These are phyloP conservation scores for Oscheius sp. DNA, from an alignment of 1,140 invertebrate species.

Conservation along the genomic window DNA sequence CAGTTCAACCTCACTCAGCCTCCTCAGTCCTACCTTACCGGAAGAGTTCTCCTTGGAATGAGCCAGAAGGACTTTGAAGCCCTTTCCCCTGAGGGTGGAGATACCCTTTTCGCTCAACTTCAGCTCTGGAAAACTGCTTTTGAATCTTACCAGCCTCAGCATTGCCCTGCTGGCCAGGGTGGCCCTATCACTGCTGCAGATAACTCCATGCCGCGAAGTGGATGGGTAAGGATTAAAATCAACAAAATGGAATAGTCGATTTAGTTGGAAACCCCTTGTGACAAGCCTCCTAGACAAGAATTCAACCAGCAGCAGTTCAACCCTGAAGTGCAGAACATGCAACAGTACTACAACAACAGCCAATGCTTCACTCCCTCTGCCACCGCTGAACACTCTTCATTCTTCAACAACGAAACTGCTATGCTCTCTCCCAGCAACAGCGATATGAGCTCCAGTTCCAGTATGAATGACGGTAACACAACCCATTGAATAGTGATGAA, in stretches of 20 bases:
- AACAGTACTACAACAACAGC: constrained; percentile 11
- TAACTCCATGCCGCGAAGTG: neutral
- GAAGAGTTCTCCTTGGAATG: constrained; percentile 56
- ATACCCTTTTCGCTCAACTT: constrained; percentile 61
- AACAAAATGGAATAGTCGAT: too few species aligned
- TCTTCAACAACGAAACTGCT: constrained; percentile 11
- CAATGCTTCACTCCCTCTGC: neutral
- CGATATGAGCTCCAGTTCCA: constrained; percentile 31
- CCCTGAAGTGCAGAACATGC: constrained; percentile 3
- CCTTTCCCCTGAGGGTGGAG: constrained; percentile 55
- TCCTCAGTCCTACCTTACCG: constrained; percentile 49
- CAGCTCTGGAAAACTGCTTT: constrained; percentile 62
- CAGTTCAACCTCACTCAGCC: constrained; percentile 52
- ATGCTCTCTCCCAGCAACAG: constrained; percentile 31
- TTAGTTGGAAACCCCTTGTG: too few species aligned
- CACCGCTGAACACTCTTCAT: neutral
- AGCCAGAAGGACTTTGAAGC: constrained; percentile 58
- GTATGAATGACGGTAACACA: constrained; percentile 28
- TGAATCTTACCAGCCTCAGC: constrained; percentile 27
- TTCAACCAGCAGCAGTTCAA: constrained; percentile 5
- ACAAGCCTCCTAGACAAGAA: neutral
- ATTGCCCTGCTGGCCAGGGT: constrained; percentile 10
- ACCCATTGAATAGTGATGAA: neutral
- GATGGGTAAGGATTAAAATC: neutral
- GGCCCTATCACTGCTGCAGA: constrained; percentile 21